Evolutionary conservation across 2,888 invertebrate species (phyloP).

Genomic region (Ellobium chinense): DNA sequence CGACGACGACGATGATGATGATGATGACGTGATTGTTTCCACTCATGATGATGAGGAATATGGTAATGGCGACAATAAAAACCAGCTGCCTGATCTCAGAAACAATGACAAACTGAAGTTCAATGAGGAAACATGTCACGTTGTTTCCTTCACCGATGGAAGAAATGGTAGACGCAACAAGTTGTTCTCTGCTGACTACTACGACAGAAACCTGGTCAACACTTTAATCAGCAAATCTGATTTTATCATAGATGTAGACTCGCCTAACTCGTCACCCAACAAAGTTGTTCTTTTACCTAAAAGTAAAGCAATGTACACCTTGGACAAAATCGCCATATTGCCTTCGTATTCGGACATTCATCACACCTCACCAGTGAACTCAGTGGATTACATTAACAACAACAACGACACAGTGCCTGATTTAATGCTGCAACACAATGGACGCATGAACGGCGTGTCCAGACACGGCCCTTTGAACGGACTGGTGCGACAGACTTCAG

Average conservation of each 20-base stretch:
- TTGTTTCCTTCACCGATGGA: not conserved
- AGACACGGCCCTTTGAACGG: not conserved
- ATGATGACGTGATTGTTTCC: not conserved
- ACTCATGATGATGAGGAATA: not conserved
- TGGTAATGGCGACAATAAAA: not conserved
- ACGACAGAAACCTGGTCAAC: not conserved
- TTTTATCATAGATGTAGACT: not conserved
- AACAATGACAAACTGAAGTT: not conserved
- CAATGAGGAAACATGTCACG: slow-evolving; percentile 2
- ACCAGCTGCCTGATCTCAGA: not conserved
- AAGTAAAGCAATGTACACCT: slow-evolving; percentile 7
- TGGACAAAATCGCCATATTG: slow-evolving; percentile 31
- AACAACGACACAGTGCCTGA: slow-evolving; percentile 36
- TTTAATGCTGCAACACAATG: slow-evolving; percentile 26
- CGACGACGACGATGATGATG: not conserved
- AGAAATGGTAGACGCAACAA: not conserved
- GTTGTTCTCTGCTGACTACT: not conserved
- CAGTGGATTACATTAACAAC: slow-evolving; percentile 38
- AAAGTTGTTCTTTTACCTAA: not conserved
- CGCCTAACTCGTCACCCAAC: not conserved
- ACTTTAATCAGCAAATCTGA: not conserved
- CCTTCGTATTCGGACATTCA: slow-evolving; percentile 32
- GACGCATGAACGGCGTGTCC: slow-evolving; percentile 17
- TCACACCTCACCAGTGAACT: slow-evolving; percentile 17
- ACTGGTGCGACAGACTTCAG: not conserved